Conservation (phyloP, 2,113 vertebrate species). For the Lasiurus cinereus region DNA sequence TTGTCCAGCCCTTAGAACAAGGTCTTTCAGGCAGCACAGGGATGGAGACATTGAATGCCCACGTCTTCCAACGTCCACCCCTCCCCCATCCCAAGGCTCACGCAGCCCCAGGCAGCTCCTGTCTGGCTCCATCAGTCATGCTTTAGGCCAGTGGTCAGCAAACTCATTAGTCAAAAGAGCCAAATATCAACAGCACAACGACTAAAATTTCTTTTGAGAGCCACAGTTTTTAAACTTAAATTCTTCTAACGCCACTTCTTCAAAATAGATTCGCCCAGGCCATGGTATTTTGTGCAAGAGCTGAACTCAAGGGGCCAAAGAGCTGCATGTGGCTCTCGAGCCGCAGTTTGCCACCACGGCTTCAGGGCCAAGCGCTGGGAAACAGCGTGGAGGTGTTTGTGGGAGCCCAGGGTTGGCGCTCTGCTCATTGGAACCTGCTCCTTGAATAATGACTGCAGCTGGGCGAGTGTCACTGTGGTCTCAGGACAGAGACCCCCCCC, state of each 20-base stretch:
- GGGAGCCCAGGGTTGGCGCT: accelerated
- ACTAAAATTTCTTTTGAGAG: too few species aligned
- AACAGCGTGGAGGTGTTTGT: accelerated
- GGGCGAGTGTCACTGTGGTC: accelerated
- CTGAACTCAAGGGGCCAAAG: too few species aligned
- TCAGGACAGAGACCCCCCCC: not conserved
- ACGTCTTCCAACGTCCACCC: not conserved
- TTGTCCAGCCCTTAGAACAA: not conserved
- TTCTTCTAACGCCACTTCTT: too few species aligned
- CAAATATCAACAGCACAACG: too few species aligned
- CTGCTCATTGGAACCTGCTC: too few species aligned
- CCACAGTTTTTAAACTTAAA: too few species aligned
- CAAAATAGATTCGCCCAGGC: too few species aligned
- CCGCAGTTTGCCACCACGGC: too few species aligned
- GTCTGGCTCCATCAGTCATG: accelerated
- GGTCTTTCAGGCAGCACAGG: accelerated
- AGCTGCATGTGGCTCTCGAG: too few species aligned
- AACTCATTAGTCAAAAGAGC: too few species aligned
- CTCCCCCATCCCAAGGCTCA: accelerated
- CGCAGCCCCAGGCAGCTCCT: not conserved
- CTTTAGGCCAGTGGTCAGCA: not conserved
- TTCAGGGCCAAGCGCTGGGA: not conserved
- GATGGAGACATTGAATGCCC: accelerated
- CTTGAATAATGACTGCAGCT: accelerated
- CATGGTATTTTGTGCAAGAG: too few species aligned